A percentile compares a stretch with the other conserved stretches of the same genome.
phyloP scores from a whole-genome alignment of 64 coral and sea anemone species.

The Montipora capricornis region DNA sequence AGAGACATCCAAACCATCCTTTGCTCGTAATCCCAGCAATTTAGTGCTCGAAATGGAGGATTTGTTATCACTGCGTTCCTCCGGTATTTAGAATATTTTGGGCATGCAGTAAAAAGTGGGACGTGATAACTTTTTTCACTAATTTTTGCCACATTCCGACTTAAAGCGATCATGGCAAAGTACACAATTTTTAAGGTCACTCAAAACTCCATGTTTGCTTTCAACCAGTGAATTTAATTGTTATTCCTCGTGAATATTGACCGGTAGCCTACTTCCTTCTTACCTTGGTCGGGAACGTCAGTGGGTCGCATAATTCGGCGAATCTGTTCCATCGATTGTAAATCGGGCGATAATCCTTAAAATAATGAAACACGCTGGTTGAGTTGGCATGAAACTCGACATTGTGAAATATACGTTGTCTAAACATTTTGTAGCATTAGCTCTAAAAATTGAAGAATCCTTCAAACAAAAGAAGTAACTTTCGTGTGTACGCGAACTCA shows the following conservation, averaged over 20 bases:
- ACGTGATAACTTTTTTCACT: neutral
- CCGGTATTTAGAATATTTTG: neutral
- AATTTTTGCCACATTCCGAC: neutral
- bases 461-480: neutral
- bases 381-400: neutral
- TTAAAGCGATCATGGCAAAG: neutral
- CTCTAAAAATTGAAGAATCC: constrained; percentile 1
- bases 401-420: neutral
- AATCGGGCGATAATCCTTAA: constrained; percentile 92
- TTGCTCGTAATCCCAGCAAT: neutral
- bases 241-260: neutral
- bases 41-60: neutral
- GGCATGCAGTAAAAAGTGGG: neutral
- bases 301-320: constrained; percentile 97
- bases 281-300: constrained; percentile 99
- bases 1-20: neutral
- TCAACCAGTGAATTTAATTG: neutral
- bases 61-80: neutral
- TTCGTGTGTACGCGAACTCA: neutral
- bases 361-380: neutral
- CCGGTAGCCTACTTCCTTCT: neutral
- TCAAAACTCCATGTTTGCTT: neutral
- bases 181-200: neutral
- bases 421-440: neutral
- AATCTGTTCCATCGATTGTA: constrained; percentile 99